These are phyloP conservation scores for Typhlichthys eigenmanni DNA, from an alignment of 2,797 vertebrate species.

Conservation along the genomic window DNA sequence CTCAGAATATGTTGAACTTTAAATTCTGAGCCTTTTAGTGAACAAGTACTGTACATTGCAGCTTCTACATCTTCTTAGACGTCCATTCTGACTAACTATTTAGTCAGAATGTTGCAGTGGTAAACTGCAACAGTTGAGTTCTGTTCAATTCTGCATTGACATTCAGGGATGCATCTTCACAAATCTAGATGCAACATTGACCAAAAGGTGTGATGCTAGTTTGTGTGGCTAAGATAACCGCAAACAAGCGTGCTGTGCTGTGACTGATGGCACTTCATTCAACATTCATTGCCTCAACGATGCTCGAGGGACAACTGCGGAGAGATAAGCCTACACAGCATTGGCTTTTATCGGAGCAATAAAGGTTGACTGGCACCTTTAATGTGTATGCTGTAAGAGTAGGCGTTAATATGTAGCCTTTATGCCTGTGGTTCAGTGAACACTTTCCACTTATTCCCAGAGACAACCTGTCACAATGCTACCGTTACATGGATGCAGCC, in stretches of 20 bases:
- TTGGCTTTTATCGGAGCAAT: slow-evolving; percentile 60
- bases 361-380: slow-evolving; percentile 67
- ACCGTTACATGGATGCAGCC: too few relatives aligned
- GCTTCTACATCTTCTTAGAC: too few relatives aligned
- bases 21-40: too few relatives aligned
- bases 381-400: slow-evolving; percentile 45
- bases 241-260: slow-evolving; percentile 58
- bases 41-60: too few relatives aligned
- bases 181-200: slow-evolving; percentile 33
- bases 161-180: slow-evolving; percentile 25
- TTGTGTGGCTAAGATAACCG: slow-evolving; percentile 73
- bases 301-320: slow-evolving; percentile 41
- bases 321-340: slow-evolving; percentile 60
- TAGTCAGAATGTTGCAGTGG: too few relatives aligned
- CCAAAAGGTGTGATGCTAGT: slow-evolving; percentile 52
- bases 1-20: too few relatives aligned
- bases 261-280: slow-evolving; percentile 71
- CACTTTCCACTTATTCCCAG: slow-evolving; percentile 34
- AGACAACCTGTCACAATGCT: slow-evolving; percentile 12
- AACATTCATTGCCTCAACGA: slow-evolving; percentile 69
- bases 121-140: slow-evolving; percentile 36
- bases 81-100: too few relatives aligned
- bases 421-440: slow-evolving; percentile 42
- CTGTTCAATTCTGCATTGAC: slow-evolving; percentile 49
- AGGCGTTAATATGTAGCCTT: slow-evolving; percentile 60